phyloP scores from a whole-genome alignment of 2,797 vertebrate genomes.

The Gambusia yucatana region DNA sequence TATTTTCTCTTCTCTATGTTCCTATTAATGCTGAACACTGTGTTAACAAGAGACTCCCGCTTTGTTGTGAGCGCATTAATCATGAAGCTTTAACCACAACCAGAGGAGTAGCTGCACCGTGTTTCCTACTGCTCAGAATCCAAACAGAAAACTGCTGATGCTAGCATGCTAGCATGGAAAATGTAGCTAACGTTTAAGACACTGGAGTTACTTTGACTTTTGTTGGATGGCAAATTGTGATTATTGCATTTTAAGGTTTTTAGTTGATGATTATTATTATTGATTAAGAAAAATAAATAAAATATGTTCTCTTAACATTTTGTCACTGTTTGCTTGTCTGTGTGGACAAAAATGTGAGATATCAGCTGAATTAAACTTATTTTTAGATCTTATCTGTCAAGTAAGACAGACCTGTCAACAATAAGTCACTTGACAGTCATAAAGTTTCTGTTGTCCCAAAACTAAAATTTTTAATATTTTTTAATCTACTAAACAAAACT shows the following conservation, averaged over 20 bases:
- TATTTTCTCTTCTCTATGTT: conserved; percentile 55
- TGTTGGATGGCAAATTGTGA: background rate
- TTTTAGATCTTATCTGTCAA: too few relatives aligned
- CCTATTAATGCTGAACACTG: conserved; percentile 36
- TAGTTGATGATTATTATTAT: background rate
- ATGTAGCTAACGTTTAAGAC: conserved; percentile 29
- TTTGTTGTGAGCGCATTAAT: conserved; percentile 29
- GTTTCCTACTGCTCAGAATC: conserved; percentile 21
- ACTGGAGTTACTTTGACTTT: conserved; percentile 13
- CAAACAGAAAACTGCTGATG: conserved; percentile 13
- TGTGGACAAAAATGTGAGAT: background rate
- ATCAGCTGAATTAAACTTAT: background rate
- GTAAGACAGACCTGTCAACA: too few relatives aligned
- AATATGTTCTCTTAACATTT: background rate
- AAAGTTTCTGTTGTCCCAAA: background rate
- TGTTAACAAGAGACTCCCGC: conserved; percentile 17
- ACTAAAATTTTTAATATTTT: background rate
- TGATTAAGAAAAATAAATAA: background rate
- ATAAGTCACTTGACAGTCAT: background rate
- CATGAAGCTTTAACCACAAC: conserved; percentile 39
- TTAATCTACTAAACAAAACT: background rate
- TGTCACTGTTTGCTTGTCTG: background rate
- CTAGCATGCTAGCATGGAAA: conserved; percentile 20
- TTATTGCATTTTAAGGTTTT: background rate
- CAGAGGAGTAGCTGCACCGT: conserved; percentile 2